Evolutionary conservation across 2,113 vertebrate genomes (phyloP), one percentile per base, ranked within the genome.

Genomic region (Pungitius pungitius): DNA sequence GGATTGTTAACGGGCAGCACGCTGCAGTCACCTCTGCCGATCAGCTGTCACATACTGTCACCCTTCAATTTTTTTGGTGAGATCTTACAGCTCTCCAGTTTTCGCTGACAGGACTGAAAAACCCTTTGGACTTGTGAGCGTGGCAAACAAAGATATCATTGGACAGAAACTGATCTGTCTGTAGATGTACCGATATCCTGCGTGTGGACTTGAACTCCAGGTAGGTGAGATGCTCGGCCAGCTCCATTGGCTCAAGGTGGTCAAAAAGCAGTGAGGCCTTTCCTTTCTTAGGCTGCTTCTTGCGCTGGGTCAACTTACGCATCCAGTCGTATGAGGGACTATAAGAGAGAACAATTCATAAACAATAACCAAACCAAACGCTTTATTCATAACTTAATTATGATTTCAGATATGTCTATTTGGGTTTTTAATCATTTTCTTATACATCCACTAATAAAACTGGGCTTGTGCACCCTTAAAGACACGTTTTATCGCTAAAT

Each of bases 241-340:
- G 92, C 83, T 99, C 97, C 80, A 98, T 95, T 54, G 98, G 95
- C 88, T 99, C 96, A 93, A 99, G 93, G 92, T 97, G 98, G 90
- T 99, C 97, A 85, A 99, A 99, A 6, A 99, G 93, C 73, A 99
- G 93, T 6, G 97, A 99, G 26, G 96, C 96, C 86, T 99, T 99
- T 61, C 98, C 96, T 88, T 97, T 99, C 92, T 99, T 98, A 30
- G 92, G 95, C 81, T 95, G 93, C 87, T 94, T 98, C 88, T 97
- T 99, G 77, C 97, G 95, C 90, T 98, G 97, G 17, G 98, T 99
- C 86, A 99, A 91, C 92, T 95, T 95, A 85, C 98, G 95, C 98
- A 99, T 99, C 98, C 97, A 99, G 90, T 99, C 97, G 17, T 97
- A 99, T 8, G 98, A 99, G 9, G 98, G 97, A 79, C 98, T 99